Evolutionary conservation across 2,888 invertebrate genomes (phyloP).

Genomic region (Lycia hirtaria): DNA sequence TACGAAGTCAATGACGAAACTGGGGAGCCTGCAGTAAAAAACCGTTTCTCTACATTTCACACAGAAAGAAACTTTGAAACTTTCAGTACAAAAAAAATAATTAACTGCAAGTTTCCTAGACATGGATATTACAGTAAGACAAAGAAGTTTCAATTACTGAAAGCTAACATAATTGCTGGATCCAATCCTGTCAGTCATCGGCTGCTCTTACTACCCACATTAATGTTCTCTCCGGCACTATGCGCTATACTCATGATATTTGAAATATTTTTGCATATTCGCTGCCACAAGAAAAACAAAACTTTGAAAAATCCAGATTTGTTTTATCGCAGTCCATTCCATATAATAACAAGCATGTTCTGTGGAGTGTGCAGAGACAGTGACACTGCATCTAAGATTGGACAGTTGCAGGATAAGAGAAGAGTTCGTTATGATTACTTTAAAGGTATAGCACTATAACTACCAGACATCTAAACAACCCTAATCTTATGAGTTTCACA

Average conservation of each 20-base stretch:
- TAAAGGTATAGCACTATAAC: constrained; percentile 60
- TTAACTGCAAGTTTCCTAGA: constrained; percentile 56
- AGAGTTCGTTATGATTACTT: constrained; percentile 72
- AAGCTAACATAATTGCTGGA: constrained; percentile 69
- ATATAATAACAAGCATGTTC: constrained; percentile 88
- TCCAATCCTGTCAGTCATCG: constrained; percentile 74
- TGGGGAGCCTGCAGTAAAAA: constrained; percentile 68
- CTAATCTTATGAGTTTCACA: not conserved
- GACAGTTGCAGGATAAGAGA: constrained; percentile 88
- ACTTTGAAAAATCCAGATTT: constrained; percentile 82
- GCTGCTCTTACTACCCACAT: constrained; percentile 86
- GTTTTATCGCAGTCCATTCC: constrained; percentile 89
- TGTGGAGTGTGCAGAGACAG: constrained; percentile 88
- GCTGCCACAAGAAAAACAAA: constrained; percentile 89
- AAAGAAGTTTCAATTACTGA: constrained; percentile 66
- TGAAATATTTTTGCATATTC: constrained; percentile 88
- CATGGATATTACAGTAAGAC: constrained; percentile 61
- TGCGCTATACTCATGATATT: constrained; percentile 79
- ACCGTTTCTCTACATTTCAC: constrained; percentile 12
- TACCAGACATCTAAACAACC: not conserved
- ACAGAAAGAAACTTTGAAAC: constrained; percentile 17
- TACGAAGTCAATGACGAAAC: constrained; percentile 80
- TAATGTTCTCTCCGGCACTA: constrained; percentile 85
- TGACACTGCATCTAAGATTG: constrained; percentile 86
- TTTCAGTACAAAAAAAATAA: constrained; percentile 9